Conservation (phyloP, 2,113 vertebrate species). For the Tragelaphus buxtoni region DNA sequence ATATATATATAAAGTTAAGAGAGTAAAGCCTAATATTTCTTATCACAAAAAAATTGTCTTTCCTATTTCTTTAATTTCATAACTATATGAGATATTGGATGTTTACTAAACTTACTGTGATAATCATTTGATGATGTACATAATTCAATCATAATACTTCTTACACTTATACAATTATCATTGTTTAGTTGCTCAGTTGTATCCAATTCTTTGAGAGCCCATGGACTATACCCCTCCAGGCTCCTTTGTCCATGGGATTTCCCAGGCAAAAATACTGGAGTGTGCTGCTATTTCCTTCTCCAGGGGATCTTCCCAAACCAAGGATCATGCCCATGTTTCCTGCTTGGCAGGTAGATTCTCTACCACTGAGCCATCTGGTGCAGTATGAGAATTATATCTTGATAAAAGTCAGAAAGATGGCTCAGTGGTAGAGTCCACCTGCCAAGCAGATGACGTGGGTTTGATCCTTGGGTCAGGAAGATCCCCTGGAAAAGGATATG, state of each 20-base stretch:
- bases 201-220: no score
- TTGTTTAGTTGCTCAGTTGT: no score
- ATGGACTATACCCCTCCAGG: background rate
- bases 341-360: background rate
- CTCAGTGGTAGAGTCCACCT: background rate
- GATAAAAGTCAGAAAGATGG: background rate
- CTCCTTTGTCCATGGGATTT: background rate
- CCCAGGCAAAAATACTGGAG: background rate
- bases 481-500: background rate
- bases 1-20: background rate
- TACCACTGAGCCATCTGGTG: background rate
- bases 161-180: no score
- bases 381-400: background rate
- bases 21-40: background rate
- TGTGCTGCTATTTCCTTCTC: background rate
- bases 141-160: background rate
- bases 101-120: background rate
- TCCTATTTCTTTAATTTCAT: background rate
- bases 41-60: background rate
- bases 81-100: background rate
- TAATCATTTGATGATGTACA: background rate
- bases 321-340: background rate
- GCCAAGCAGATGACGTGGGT: background rate
- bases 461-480: background rate
- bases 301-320: background rate